Percentiles rank a stretch among this genome's conserved stretches.
These are phyloP conservation scores for Lithobates pipiens DNA, from an alignment of 2,797 vertebrate species.

Conservation along the genomic window DNA sequence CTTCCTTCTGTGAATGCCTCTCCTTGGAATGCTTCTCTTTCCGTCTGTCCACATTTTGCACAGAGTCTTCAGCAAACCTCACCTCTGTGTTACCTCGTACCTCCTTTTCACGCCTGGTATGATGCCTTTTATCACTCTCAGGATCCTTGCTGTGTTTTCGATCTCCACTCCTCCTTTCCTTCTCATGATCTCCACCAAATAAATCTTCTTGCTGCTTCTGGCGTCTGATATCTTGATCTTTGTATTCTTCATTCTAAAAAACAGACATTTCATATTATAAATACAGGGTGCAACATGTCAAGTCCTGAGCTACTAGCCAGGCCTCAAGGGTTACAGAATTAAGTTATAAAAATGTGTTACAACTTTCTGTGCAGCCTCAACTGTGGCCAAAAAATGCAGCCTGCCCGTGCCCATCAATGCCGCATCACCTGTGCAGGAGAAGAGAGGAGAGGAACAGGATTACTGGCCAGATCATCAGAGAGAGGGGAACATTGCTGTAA, in stretches of 20 bases:
- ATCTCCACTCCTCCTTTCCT: constrained; percentile 68
- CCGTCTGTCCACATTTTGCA: neutral
- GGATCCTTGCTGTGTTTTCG: constrained; percentile 59
- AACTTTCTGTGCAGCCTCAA: too few species aligned
- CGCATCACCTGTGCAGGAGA: too few species aligned
- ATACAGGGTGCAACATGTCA: too few species aligned
- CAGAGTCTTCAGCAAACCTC: neutral
- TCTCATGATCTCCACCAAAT: constrained; percentile 56
- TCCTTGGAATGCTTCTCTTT: constrained; percentile 54
- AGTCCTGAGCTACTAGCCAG: too few species aligned
- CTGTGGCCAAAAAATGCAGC: too few species aligned
- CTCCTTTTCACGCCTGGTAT: constrained; percentile 27
- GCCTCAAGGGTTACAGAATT: too few species aligned
- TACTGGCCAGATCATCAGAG: too few species aligned
- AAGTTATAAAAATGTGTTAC: too few species aligned
- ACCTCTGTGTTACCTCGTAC: neutral
- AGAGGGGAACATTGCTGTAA: too few species aligned
- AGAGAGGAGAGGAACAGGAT: too few species aligned
- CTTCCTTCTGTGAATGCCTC: constrained; percentile 61
- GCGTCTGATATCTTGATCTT: constrained; percentile 21
- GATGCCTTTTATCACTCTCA: constrained; percentile 65
- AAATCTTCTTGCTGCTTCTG: constrained; percentile 14
- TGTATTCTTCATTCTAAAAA: constrained; percentile 36
- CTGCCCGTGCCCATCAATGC: too few species aligned
- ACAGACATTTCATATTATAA: neutral